Evolutionary conservation across 2,797 vertebrate species (phyloP).

Genomic region (Oceanodroma leucorhoa): DNA sequence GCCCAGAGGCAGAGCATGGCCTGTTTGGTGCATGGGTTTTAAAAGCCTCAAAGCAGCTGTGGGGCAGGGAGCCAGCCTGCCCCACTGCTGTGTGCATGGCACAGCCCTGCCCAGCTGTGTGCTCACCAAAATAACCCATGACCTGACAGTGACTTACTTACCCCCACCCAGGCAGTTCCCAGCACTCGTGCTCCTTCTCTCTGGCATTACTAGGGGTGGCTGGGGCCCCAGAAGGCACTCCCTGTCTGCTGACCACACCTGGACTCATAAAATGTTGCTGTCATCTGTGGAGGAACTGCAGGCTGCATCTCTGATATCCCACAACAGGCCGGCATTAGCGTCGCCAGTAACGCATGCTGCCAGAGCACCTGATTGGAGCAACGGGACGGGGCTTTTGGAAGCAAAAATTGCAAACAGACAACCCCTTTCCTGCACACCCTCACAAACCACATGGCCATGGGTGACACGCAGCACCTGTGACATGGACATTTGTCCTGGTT

Average conservation of each 20-base stretch:
- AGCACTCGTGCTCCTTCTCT: not conserved
- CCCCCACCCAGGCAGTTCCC: not conserved
- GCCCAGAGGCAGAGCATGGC: not conserved
- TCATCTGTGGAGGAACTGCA: not conserved
- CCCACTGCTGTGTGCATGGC: no score
- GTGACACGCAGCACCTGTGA: not conserved
- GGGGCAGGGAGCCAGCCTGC: not conserved
- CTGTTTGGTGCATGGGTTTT: not conserved
- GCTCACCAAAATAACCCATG: not conserved
- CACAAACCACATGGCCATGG: not conserved
- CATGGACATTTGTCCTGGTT: no score
- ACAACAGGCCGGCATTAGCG: not conserved
- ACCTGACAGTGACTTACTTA: no score
- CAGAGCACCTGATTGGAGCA: not conserved
- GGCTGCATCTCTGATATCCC: not conserved
- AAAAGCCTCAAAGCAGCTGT: not conserved
- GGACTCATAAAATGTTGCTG: not conserved
- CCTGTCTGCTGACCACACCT: not conserved
- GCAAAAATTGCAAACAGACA: no score
- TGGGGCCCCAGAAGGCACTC: not conserved
- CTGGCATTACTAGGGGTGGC: not conserved
- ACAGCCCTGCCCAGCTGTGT: not conserved
- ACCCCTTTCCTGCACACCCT: not conserved
- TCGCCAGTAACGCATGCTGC: not conserved
- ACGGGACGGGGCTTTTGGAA: not conserved